Percentiles rank a stretch among this genome's conserved stretches.
phyloP scores from a whole-genome alignment of 2,113 vertebrate species.

The Psilopsiagon aurifrons region DNA sequence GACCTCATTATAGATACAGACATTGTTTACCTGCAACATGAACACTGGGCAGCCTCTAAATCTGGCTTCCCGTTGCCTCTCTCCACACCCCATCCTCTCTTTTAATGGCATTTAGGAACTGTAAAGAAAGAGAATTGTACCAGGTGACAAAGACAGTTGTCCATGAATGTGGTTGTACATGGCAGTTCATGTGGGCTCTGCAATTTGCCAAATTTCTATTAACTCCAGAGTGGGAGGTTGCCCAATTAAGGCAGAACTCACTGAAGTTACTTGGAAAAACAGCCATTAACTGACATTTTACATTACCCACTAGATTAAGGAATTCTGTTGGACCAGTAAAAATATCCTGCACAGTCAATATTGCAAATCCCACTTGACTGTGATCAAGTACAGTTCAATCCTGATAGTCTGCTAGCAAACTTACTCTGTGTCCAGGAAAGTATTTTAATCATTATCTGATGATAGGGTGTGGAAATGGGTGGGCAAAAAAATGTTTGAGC shows the following conservation, averaged over 20 bases:
- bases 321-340: neutral
- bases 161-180: fast-evolving
- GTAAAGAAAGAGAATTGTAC: neutral
- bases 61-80: fast-evolving
- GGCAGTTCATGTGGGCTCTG: fast-evolving
- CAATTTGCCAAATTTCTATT: neutral
- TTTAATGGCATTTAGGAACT: neutral
- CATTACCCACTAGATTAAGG: neutral
- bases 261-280: neutral
- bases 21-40: neutral
- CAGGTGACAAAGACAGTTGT: neutral
- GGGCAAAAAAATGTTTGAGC: neutral
- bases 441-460: slow-evolving; percentile 25
- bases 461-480: neutral
- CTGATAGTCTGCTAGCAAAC: neutral
- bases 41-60: neutral
- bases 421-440: neutral
- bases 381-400: neutral
- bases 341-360: neutral
- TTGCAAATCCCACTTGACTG: neutral
- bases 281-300: neutral
- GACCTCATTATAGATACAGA: neutral
- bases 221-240: neutral
- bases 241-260: neutral
- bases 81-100: fast-evolving